Base-by-base conservation (phyloP, 2,113 vertebrate species). In the Bubo blakistoni region DNA sequence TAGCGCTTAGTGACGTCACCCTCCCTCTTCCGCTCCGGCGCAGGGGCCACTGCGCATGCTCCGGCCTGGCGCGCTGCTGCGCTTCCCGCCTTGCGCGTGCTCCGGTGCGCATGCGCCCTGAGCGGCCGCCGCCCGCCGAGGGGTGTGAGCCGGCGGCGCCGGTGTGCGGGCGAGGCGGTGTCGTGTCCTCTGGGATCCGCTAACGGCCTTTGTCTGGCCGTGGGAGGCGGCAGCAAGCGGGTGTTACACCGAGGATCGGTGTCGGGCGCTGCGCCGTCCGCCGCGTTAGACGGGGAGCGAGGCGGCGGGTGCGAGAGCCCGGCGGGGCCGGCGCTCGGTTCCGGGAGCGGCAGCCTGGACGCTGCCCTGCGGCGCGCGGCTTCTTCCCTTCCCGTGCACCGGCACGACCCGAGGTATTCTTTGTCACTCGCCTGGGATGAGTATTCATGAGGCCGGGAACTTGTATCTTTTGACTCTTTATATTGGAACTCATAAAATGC, bases 21-120 rank as follows among this genome's bases (percentile, higher is more conserved):
- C 5, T 4, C 5, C 6, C 3, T 9, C 6, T 20, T n/a, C 42
- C 24, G 16, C 36, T 7, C 5, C 0, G 2, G 11, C 2, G 1
- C 6, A 1, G 5, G 15, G 10, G 6, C 3, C 5, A 2, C 3
- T 27, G 77, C 32, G 78, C 42, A 3, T 22, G 13, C 46, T 10
- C 62, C 1, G 32, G 6, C 4, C 13, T 16, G 13, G 8, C 7
- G 40, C 46, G 46, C 46, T 46, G 18, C 46, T 8, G 42, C 42
- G 42, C 46, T 46, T 18, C 17, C 46, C 46, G 19, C 46, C 46
- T 19, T 19, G 46, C 18, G 46, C 46, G 42, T 21, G 16, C 16
- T 11, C 18, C 9, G 16, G 16, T 2, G 19, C 52, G 29, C 46
- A 6, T 21, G 27, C 26, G 36, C 26, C 4, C 9, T 25, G 6